Base-by-base conservation (phyloP, 2,113 vertebrate genomes). In the Ceuthmochares aereus region DNA sequence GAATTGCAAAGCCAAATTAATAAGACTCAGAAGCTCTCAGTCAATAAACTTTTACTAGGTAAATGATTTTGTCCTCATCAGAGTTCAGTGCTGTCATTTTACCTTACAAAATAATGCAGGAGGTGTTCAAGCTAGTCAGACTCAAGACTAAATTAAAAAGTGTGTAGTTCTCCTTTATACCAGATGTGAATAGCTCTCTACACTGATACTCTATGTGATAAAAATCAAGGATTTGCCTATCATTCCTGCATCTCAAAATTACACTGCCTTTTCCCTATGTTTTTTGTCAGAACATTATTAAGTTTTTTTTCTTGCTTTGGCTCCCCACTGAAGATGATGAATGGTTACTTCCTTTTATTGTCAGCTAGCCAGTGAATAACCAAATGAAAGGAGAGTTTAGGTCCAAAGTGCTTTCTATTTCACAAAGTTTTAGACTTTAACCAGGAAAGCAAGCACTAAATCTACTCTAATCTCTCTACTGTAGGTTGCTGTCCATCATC, bases 1-100 rank as follows among this genome's bases (percentile, higher is more conserved):
- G 93, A 94, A 87, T 93, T 92, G 54, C 86, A n/a, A 91, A 96
- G 90, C 95, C 70, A 97, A 95, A 91, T 92, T 84, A 95, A 56
- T 43, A 94, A 91, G 55, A 76, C 51, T 95, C 16, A 32, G 63
- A 32, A 27, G 21, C 36, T 90, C 40, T 59, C 49, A 79, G 82
- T 75, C 49, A 96, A 90, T 91, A 89, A 83, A 56, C 51, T 77
- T 95, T 97, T 95, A 87, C 42, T 90, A 91, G 43, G 9, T 96
- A 95, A 97, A 92, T 85, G 37, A 36, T 76, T 83, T 91, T 87
- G 27, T 89, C 84, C 76, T 54, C 55, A 47, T 89, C 70, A 92
- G 76, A 95, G 90, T 94, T 87, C 77, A 84, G 43, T 92, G 73
- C 22, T 91, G 52, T 56, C 36, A 1, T 63, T 95, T 96, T 93